phyloP scores from a whole-genome alignment of 2,797 vertebrate species.

The Yasuhikotakia modesta region DNA sequence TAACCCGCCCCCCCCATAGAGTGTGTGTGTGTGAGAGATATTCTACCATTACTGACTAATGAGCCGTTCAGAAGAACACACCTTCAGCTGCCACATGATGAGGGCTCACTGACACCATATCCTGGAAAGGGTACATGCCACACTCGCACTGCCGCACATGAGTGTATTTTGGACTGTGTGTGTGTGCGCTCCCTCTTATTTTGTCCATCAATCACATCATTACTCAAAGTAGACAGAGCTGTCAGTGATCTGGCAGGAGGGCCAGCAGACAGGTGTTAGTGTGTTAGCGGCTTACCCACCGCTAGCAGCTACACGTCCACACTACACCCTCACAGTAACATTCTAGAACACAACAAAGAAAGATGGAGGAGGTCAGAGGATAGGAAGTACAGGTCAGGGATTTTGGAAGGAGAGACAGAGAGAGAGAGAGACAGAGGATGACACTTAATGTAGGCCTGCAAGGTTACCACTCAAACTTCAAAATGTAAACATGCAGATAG shows the following conservation, averaged over 20 bases:
- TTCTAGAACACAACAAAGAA: neutral
- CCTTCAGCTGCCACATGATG: constrained; percentile 88
- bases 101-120: constrained; percentile 84
- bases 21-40: constrained; percentile 57
- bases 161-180: constrained; percentile 40
- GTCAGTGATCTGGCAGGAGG: constrained; percentile 72
- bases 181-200: constrained; percentile 76
- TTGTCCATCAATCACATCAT: constrained; percentile 93
- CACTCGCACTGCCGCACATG: constrained; percentile 28
- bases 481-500: neutral
- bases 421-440: constrained; percentile 42
- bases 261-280: constrained; percentile 85
- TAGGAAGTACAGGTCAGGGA: constrained; percentile 7
- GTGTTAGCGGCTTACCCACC: constrained; percentile 75
- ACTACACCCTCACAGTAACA: constrained; percentile 29
- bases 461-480: neutral
- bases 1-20: constrained; percentile 15
- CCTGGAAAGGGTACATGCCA: constrained; percentile 77
- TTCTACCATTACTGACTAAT: constrained; percentile 90
- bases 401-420: constrained; percentile 46
- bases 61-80: constrained; percentile 89
- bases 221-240: constrained; percentile 90
- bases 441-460: neutral
- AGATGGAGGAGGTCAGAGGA: constrained; percentile 11
- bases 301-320: constrained; percentile 69